Conservation (phyloP, 2,797 vertebrate genomes). For the Siniperca obscura region DNA sequence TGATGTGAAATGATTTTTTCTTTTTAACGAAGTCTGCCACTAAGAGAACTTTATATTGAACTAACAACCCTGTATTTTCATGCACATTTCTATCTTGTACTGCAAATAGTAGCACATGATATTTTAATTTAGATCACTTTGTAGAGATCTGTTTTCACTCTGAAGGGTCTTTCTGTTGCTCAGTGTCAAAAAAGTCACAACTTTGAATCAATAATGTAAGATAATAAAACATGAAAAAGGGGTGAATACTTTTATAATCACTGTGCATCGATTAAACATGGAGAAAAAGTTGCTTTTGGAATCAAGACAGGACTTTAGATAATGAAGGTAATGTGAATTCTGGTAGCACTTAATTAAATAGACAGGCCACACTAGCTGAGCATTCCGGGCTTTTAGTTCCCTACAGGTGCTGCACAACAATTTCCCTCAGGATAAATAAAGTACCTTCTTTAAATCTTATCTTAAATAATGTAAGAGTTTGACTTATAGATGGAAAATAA, state of each 20-base stretch:
- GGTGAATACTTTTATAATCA: not conserved
- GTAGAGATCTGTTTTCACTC: not conserved
- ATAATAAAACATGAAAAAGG: not conserved
- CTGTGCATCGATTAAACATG: not conserved
- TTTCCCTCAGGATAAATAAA: too few relatives aligned
- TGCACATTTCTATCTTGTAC: not conserved
- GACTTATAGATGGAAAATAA: not conserved
- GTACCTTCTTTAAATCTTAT: too few relatives aligned
- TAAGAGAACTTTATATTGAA: not conserved
- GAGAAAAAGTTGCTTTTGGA: not conserved
- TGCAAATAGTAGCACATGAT: not conserved
- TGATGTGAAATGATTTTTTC: slow-evolving; percentile 35
- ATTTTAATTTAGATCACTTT: not conserved
- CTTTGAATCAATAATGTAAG: not conserved
- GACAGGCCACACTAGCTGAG: not conserved
- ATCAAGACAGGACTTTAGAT: not conserved
- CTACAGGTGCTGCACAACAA: too few relatives aligned
- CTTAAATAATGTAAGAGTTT: not conserved
- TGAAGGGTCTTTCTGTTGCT: not conserved
- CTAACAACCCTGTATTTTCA: not conserved
- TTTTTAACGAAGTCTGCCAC: not conserved
- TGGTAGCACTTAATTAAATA: not conserved
- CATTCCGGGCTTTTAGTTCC: too few relatives aligned
- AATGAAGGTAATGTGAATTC: not conserved
- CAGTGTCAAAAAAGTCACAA: not conserved